Evolutionary conservation across 2,888 invertebrate genomes (phyloP), one percentile per base, ranked within the genome.

Genomic region (Escarpia spicata): DNA sequence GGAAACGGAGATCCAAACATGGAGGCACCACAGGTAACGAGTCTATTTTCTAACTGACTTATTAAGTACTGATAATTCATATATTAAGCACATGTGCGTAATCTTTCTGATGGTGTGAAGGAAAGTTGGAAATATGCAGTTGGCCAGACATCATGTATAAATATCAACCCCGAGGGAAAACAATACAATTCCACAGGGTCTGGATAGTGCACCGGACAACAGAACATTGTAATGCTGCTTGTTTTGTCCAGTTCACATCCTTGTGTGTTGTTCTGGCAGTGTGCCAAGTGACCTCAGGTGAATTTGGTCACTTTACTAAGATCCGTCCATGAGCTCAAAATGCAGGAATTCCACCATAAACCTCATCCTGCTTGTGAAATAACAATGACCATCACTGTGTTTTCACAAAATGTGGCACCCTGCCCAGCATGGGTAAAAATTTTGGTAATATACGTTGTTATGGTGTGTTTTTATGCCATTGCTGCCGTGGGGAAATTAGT

Each of bases 1-100:
- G 75, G 75, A n/a, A 75, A 75, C 75, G 75, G 75, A 75, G 75
- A 75, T 75, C 75, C 75, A 19, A 75, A 15, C 75, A 75, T 75
- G 75, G 75, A 75, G 75, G 75, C 75, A 75, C n/a, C 75, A 75
- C 75, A 75, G 75, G 75, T 75, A 75, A 75, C 4, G 26, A 75
- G 75, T 75, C 75, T 26, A 19, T 75, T 26, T 75, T 15, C 19
- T 75, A 75, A 52, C 52, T 52, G 52, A 52, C 19, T 75, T 75
- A n/a, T 75, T 26, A 75, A 75, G 19, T 75, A 75, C 26, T 26
- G 75, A 75, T 26, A 26, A 75, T 75, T 75, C 26, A 75, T 26
- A 75, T 75, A 1, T 26, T 75, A 75, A n/a, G 75, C 75, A 75
- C 26, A 75, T 75, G 52, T 52, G 37, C 52, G 3, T n/a, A n/a